These are phyloP conservation scores for Heterochromis multidens DNA, from an alignment of 2,113 vertebrate species.

Conservation along the genomic window DNA sequence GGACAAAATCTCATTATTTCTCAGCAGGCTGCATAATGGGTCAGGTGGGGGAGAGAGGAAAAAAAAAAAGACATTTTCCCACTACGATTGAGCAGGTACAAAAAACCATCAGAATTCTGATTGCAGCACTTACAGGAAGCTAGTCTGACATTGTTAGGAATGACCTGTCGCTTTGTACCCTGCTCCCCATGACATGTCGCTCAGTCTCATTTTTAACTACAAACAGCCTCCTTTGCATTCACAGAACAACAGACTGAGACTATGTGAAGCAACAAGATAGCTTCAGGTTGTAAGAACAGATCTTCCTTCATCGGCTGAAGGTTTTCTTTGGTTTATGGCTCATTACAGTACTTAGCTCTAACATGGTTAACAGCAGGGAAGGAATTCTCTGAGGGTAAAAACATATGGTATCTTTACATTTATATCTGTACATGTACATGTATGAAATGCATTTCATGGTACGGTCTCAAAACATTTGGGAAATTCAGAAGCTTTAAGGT, in stretches of 20 bases:
- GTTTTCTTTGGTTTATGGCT: not conserved
- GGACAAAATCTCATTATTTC: slow-evolving; percentile 70
- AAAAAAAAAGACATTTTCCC: slow-evolving; percentile 40
- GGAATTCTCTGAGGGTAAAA: not conserved
- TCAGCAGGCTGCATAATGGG: slow-evolving; percentile 59
- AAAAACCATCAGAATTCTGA: slow-evolving; percentile 53
- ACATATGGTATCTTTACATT: not conserved
- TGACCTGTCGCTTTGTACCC: slow-evolving; percentile 42
- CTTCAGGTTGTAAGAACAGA: slow-evolving; percentile 25
- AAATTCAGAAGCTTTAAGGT: not conserved
- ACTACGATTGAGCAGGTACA: slow-evolving; percentile 38
- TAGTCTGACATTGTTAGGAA: slow-evolving; percentile 30
- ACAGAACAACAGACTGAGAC: slow-evolving; percentile 6
- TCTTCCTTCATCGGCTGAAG: slow-evolving; percentile 15
- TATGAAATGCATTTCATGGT: not conserved
- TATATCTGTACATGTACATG: too few species aligned
- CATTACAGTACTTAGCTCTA: not conserved
- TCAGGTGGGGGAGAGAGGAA: slow-evolving; percentile 1
- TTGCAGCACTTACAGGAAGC: slow-evolving; percentile 55
- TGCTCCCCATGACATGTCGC: slow-evolving; percentile 9
- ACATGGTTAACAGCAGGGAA: not conserved
- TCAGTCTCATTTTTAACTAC: slow-evolving; percentile 43
- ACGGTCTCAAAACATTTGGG: not conserved
- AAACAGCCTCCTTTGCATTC: slow-evolving; percentile 38
- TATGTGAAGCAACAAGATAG: slow-evolving; percentile 14